Conservation (phyloP, 1,140 invertebrate genomes). For the Penaeus vannamei region DNA sequence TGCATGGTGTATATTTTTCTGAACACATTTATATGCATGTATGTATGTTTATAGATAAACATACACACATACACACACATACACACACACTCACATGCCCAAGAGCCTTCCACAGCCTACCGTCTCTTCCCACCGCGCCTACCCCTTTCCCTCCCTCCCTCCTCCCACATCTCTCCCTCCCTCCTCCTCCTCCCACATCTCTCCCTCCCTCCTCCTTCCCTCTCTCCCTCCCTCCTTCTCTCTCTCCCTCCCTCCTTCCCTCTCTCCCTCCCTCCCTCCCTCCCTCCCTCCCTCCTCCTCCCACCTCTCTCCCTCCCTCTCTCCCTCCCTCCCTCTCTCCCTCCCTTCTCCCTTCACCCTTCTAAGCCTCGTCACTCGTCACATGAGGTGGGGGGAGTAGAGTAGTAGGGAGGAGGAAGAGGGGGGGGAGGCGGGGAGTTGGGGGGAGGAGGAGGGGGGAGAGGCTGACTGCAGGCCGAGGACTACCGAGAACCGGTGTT, state of each 20-base stretch:
- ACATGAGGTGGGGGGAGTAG: background rate
- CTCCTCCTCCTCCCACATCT: background rate
- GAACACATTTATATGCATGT: too few species aligned
- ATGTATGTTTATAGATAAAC: background rate
- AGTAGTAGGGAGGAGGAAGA: background rate
- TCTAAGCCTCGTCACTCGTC: background rate
- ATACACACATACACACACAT: background rate
- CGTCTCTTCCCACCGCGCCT: background rate
- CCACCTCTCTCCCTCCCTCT: background rate
- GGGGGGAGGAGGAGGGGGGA: background rate
- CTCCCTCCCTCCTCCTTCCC: background rate
- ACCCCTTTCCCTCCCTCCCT: too few species aligned
- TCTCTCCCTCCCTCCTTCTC: background rate
- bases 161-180: background rate
- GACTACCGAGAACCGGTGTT: background rate
- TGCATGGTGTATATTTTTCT: too few species aligned
- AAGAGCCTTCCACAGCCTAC: too few species aligned
- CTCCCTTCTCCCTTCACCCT: background rate
- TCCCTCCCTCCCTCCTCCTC: background rate
- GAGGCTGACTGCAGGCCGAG: background rate
- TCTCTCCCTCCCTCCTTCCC: background rate
- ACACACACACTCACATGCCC: background rate
- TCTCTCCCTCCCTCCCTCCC: background rate
- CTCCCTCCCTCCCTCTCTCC: background rate
- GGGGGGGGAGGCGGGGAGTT: background rate